phyloP scores from a whole-genome alignment of 2,113 vertebrate genomes.

The Coturnix japonica region DNA sequence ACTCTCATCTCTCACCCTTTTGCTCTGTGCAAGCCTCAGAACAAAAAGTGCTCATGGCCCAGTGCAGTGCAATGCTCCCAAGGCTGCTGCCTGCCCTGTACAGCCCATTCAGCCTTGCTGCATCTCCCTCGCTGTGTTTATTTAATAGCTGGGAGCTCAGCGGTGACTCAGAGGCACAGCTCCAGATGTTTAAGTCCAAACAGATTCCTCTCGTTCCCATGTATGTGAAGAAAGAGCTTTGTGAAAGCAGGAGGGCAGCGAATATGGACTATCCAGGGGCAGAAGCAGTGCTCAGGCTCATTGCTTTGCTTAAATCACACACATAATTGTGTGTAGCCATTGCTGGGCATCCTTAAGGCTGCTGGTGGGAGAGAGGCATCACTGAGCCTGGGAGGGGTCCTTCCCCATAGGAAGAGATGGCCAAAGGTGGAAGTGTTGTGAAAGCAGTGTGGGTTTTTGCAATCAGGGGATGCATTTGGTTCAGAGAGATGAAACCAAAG shows the following conservation, averaged over 20 bases:
- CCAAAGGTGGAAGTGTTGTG: fast-evolving
- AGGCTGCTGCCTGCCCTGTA: neutral
- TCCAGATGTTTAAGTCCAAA: conserved; percentile 31
- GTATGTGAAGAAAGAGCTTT: neutral
- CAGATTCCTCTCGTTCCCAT: neutral
- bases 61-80: neutral
- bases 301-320: neutral
- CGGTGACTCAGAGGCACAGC: conserved; percentile 17
- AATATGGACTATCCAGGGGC: neutral
- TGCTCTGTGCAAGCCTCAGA: neutral
- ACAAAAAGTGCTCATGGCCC: neutral
- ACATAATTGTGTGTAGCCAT: fast-evolving
- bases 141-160: neutral
- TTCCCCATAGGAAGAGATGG: neutral
- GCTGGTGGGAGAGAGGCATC: fast-evolving
- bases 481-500: conserved; percentile 42
- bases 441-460: neutral
- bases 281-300: fast-evolving
- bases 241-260: neutral
- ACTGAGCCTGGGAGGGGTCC: neutral
- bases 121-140: neutral
- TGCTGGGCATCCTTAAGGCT: neutral
- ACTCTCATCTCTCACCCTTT: neutral
- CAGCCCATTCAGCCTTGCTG: neutral
- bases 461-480: neutral